Evolutionary conservation across 1,140 invertebrate genomes (phyloP).

Genomic region (Leucophenga varia): DNA sequence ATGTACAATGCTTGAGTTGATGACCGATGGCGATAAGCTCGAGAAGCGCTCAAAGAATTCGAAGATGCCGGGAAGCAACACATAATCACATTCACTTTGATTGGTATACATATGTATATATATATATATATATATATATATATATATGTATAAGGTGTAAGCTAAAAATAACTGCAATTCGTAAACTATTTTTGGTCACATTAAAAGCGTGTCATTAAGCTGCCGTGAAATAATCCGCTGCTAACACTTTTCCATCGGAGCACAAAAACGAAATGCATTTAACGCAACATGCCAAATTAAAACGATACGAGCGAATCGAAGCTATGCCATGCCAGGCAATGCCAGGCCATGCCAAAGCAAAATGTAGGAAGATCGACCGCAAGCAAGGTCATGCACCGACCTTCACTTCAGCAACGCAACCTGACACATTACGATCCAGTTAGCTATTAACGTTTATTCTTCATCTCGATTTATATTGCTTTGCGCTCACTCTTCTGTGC

Average conservation of each 20-base stretch:
- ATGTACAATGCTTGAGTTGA: slow-evolving; percentile 48
- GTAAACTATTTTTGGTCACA: slow-evolving; percentile 4
- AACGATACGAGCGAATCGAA: slow-evolving; percentile 21
- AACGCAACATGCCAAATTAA: neutral
- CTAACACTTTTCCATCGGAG: slow-evolving; percentile 19
- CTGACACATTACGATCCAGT: slow-evolving; percentile 9
- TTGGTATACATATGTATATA: slow-evolving; percentile 30
- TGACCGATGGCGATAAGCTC: slow-evolving; percentile 32
- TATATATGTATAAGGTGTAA: too few relatives aligned
- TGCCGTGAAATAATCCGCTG: too few relatives aligned
- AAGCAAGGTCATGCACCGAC: slow-evolving; percentile 51
- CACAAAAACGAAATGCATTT: slow-evolving; percentile 30
- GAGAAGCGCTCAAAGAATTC: too few relatives aligned
- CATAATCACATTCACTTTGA: slow-evolving; percentile 6
- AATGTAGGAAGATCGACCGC: slow-evolving; percentile 34
- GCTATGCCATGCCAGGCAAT: slow-evolving; percentile 28
- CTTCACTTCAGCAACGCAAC: slow-evolving; percentile 19
- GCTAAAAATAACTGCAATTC: slow-evolving; percentile 26
- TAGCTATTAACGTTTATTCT: slow-evolving; percentile 1
- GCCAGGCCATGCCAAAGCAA: slow-evolving; percentile 46
- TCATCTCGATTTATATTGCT: neutral
- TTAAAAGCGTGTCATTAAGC: slow-evolving; percentile 34
- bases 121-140: slow-evolving; percentile 35
- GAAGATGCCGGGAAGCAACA: too few relatives aligned
- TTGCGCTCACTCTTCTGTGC: neutral